Conservation (phyloP, 1,140 invertebrate species). For the Megalopta genalis region DNA sequence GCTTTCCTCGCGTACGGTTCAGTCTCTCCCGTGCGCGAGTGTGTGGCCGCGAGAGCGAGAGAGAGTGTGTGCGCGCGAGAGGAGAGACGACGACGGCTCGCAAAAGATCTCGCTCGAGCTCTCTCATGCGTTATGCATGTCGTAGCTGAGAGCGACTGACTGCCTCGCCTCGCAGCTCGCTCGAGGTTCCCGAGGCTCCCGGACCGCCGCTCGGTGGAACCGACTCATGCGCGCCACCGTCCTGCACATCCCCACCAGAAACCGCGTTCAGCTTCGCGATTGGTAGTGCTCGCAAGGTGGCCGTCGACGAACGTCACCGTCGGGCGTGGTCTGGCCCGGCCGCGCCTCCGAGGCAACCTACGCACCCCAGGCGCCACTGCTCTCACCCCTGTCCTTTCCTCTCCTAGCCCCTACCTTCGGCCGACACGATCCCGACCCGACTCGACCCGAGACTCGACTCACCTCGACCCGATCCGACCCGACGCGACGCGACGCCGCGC, state of each 20-base stretch:
- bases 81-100: slow-evolving; percentile 52
- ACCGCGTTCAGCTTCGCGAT: slow-evolving; percentile 46
- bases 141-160: slow-evolving; percentile 81
- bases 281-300: slow-evolving; percentile 76
- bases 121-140: slow-evolving; percentile 83
- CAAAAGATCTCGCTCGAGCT: slow-evolving; percentile 70
- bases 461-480: slow-evolving; percentile 23
- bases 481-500: slow-evolving; percentile 67
- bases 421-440: slow-evolving; percentile 52
- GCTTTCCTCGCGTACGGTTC: slow-evolving; percentile 47
- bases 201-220: slow-evolving; percentile 63
- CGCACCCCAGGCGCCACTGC: slow-evolving; percentile 65
- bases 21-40: slow-evolving; percentile 38
- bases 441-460: background rate
- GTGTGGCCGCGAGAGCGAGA: slow-evolving; percentile 28
- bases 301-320: slow-evolving; percentile 77
- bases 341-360: slow-evolving; percentile 59
- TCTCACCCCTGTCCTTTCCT: slow-evolving; percentile 67
- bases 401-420: slow-evolving; percentile 45
- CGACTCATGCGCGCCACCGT: slow-evolving; percentile 75
- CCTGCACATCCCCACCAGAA: slow-evolving; percentile 66
- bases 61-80: slow-evolving; percentile 47
- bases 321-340: slow-evolving; percentile 64
- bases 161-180: slow-evolving; percentile 79
- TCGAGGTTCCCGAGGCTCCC: slow-evolving; percentile 74